Percentiles rank a stretch among this genome's conserved stretches.
Evolutionary conservation across 2,888 invertebrate species (phyloP).

Genomic region (Lycocerus yunnanus): DNA sequence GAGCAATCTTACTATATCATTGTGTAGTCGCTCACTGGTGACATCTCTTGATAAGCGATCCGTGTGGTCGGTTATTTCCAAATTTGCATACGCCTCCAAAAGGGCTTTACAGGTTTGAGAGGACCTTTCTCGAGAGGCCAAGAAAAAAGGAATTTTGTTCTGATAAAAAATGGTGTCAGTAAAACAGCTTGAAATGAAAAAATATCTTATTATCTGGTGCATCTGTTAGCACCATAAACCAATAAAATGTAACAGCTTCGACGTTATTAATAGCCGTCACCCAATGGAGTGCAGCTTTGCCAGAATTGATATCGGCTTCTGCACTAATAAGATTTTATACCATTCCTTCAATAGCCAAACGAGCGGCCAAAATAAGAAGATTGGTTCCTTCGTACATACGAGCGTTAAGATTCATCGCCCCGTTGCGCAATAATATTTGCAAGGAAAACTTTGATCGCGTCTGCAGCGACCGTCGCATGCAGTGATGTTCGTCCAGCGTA

Average conservation of each 20-base stretch:
- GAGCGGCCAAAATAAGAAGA: slow-evolving; percentile 89
- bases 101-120: slow-evolving; percentile 90
- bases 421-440: slow-evolving; percentile 88
- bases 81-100: slow-evolving; percentile 89
- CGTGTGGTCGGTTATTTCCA: slow-evolving; percentile 98
- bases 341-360: slow-evolving; percentile 94
- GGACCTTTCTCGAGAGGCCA: slow-evolving; percentile 95
- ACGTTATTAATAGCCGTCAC: slow-evolving; percentile 97
- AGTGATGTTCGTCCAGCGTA: slow-evolving; percentile 92
- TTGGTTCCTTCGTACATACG: slow-evolving; percentile 96
- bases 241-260: slow-evolving; percentile 87
- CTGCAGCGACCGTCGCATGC: slow-evolving; percentile 95
- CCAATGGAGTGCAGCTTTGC: slow-evolving; percentile 97
- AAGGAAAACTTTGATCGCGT: slow-evolving; percentile 96
- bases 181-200: neutral
- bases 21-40: slow-evolving; percentile 88
- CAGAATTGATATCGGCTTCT: slow-evolving; percentile 93
- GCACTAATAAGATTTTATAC: slow-evolving; percentile 93
- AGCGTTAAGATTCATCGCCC: slow-evolving; percentile 92
- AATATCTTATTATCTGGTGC: slow-evolving; percentile 91
- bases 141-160: slow-evolving; percentile 96
- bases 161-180: slow-evolving; percentile 48
- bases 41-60: slow-evolving; percentile 93
- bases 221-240: slow-evolving; percentile 93
- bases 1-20: slow-evolving; percentile 88